Evolutionary conservation across 2,797 vertebrate species (phyloP).

Genomic region (Sebastes minor): DNA sequence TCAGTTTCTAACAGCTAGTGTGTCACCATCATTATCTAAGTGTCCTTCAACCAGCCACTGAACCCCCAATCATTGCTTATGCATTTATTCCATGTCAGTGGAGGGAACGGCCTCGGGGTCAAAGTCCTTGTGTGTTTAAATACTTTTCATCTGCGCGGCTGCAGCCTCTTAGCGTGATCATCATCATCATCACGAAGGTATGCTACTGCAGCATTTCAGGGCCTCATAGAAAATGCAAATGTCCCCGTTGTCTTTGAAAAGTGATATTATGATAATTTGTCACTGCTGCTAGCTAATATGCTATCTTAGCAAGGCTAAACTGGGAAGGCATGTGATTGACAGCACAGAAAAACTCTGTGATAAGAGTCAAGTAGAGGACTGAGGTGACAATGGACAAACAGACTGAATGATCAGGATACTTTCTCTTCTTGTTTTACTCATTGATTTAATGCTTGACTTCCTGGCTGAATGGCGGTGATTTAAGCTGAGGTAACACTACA

Average conservation of each 20-base stretch:
- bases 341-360: neutral
- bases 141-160: neutral
- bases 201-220: neutral
- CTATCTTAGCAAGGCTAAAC: neutral
- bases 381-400: neutral
- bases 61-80: neutral
- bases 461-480: no score
- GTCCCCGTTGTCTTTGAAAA: neutral
- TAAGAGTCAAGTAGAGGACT: neutral
- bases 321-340: neutral
- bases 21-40: constrained; percentile 10
- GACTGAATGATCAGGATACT: neutral
- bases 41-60: constrained; percentile 15
- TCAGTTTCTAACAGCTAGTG: neutral
- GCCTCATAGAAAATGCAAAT: neutral
- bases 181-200: neutral
- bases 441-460: neutral
- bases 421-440: no score
- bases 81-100: neutral
- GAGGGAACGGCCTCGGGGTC: neutral
- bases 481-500: neutral
- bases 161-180: neutral
- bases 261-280: accelerated
- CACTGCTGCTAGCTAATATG: neutral
- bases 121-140: neutral